Percentiles rank a stretch among this genome's conserved stretches.
Evolutionary conservation across 2,797 vertebrate genomes (phyloP).

Genomic region (Myioborus melanocephalus): DNA sequence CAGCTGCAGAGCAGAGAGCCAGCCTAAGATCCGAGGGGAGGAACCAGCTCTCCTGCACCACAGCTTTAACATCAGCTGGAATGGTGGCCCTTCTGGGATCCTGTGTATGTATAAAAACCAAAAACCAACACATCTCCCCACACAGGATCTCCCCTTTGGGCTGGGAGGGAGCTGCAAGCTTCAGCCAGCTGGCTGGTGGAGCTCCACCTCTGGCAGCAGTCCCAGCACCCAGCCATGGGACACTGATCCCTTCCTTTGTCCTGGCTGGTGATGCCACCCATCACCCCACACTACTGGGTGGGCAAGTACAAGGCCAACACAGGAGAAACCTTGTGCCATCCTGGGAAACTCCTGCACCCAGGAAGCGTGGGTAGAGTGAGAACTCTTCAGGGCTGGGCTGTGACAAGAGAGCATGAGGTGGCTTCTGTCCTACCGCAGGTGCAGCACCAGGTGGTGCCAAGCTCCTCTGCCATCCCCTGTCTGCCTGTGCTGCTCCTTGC

Average conservation of each 20-base stretch:
- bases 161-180: background rate
- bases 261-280: fast-evolving
- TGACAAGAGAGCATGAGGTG: background rate
- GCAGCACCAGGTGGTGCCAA: slow-evolving; percentile 46
- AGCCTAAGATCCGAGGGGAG: background rate
- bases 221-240: background rate
- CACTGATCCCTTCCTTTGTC: background rate
- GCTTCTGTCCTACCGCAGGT: slow-evolving; percentile 3
- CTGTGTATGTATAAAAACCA: background rate
- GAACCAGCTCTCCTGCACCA: background rate
- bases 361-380: background rate
- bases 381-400: background rate
- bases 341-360: background rate
- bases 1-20: background rate
- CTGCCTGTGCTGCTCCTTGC: background rate
- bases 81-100: background rate
- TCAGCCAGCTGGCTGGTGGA: background rate
- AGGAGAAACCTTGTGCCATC: background rate
- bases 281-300: background rate
- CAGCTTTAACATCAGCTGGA: background rate
- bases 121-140: background rate
- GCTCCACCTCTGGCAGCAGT: background rate
- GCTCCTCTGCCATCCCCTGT: background rate
- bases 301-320: background rate
- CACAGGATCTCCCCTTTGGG: fast-evolving